A percentile compares a stretch with the other conserved stretches of the same genome.
phyloP scores from a whole-genome alignment of 2,888 invertebrate genomes.

The Monoplex corrugatus region DNA sequence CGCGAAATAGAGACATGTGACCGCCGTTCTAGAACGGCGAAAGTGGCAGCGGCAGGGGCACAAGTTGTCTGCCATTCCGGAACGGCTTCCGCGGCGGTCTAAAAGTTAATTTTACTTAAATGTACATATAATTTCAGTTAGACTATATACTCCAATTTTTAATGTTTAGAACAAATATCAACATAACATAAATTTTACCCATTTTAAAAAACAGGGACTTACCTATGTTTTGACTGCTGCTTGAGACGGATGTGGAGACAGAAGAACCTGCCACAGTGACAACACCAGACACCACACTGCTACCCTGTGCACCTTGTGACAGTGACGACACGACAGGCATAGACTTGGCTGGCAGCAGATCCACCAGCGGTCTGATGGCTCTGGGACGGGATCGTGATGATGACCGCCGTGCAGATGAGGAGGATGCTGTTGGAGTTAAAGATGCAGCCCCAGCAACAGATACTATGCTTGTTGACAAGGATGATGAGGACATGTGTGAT shows the following conservation, averaged over 20 bases:
- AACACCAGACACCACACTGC: constrained; percentile 8
- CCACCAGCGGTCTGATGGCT: constrained; percentile 1
- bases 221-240: constrained; percentile 19
- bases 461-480: constrained; percentile 5
- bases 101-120: too few relatives aligned
- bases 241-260: background rate
- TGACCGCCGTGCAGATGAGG: background rate
- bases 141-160: too few relatives aligned
- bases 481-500: background rate
- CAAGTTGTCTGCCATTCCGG: too few relatives aligned
- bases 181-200: too few relatives aligned
- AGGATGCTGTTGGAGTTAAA: background rate
- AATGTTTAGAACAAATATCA: too few relatives aligned
- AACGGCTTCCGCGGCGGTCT: too few relatives aligned
- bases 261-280: constrained; percentile 1
- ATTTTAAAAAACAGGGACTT: too few relatives aligned
- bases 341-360: background rate
- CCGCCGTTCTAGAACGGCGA: too few relatives aligned
- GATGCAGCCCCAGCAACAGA: background rate
- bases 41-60: too few relatives aligned
- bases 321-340: background rate
- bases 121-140: too few relatives aligned
- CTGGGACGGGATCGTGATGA: constrained; percentile 11
- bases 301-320: background rate
- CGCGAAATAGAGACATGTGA: too few relatives aligned